Percentiles rank a stretch among this genome's conserved stretches.
Evolutionary conservation across 2,113 vertebrate genomes (phyloP).

Genomic region (Cynopterus brachyotis): DNA sequence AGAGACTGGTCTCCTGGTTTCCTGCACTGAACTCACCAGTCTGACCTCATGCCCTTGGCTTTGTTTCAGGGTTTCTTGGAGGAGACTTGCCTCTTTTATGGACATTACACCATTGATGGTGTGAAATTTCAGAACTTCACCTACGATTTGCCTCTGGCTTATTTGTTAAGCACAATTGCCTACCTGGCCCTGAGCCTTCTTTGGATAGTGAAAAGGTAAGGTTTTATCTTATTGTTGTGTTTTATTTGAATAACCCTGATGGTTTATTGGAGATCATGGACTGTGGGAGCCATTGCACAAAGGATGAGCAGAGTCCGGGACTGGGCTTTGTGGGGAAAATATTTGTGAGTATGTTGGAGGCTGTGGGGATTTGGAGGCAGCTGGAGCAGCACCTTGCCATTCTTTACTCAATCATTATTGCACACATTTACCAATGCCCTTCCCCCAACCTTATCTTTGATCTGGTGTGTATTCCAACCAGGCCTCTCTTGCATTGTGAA

Average conservation of each 20-base stretch:
- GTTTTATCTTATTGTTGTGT: neutral
- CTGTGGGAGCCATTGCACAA: neutral
- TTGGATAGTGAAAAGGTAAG: constrained; percentile 96
- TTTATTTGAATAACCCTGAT: neutral
- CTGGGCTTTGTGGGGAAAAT: neutral
- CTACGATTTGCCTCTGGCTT: constrained; percentile 93
- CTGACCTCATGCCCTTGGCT: constrained; percentile 47
- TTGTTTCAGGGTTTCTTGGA: constrained; percentile 93
- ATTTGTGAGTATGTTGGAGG: neutral
- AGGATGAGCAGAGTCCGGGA: neutral
- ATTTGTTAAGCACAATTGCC: constrained; percentile 89
- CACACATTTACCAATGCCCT: neutral
- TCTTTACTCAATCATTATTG: neutral
- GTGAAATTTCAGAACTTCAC: constrained; percentile 78
- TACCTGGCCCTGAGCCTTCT: constrained; percentile 93
- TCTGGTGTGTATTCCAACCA: neutral
- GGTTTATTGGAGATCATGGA: neutral
- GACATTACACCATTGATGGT: constrained; percentile 89
- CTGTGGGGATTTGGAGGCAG: neutral
- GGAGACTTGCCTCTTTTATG: constrained; percentile 95
- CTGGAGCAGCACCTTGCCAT: neutral
- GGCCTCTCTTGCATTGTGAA: neutral
- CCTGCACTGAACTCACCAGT: neutral
- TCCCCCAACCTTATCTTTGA: neutral
- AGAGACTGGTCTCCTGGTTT: neutral